Evolutionary conservation across 2,797 vertebrate species (phyloP).

Genomic region (Gallinago solitaria): DNA sequence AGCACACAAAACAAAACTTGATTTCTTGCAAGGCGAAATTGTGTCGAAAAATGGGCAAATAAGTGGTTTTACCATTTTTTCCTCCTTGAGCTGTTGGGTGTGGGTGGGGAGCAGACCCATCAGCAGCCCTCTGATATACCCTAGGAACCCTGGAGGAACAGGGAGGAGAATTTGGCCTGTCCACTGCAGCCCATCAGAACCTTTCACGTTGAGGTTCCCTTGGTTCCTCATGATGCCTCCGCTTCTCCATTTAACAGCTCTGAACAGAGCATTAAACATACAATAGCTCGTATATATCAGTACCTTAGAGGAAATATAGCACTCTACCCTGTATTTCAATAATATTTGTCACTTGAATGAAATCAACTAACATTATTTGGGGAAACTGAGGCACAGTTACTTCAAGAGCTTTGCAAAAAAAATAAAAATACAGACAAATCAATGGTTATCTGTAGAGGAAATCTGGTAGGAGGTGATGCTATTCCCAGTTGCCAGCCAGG

Average conservation of each 20-base stretch:
- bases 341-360: background rate
- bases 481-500: background rate
- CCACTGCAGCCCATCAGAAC: background rate
- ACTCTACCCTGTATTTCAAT: background rate
- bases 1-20: background rate
- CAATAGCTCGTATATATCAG: background rate
- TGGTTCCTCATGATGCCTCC: background rate
- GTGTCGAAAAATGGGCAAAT: background rate
- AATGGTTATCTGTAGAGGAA: accelerated
- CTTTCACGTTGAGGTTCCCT: background rate
- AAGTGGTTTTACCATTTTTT: background rate
- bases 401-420: background rate
- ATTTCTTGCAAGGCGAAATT: background rate
- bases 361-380: background rate
- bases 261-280: background rate
- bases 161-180: background rate
- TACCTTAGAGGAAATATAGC: background rate
- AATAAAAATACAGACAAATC: background rate
- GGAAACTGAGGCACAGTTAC: background rate
- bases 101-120: accelerated
- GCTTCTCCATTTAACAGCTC: background rate
- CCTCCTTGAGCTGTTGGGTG: accelerated
- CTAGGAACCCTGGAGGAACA: accelerated
- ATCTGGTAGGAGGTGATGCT: background rate
- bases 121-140: background rate